phyloP scores from a whole-genome alignment of 1,140 invertebrate genomes.

The Drosophila biarmipes region DNA sequence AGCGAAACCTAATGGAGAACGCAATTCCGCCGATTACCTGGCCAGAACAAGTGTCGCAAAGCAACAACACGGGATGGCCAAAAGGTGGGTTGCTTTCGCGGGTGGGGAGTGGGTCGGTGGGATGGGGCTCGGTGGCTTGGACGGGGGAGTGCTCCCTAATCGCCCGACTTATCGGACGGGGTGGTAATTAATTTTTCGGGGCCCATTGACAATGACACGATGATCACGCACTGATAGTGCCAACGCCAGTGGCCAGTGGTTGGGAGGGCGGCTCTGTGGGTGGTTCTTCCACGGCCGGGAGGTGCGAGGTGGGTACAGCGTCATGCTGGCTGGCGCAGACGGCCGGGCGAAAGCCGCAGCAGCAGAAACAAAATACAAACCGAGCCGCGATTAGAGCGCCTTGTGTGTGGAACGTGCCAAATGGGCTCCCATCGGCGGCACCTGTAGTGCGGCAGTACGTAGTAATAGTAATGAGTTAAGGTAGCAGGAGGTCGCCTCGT shows the following conservation, averaged over 20 bases:
- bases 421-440: conserved; percentile 24
- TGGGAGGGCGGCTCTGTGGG: neutral
- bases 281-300: neutral
- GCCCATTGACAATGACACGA: conserved; percentile 59
- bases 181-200: conserved; percentile 62
- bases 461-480: neutral
- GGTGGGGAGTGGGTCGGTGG: neutral
- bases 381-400: conserved; percentile 8
- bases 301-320: conserved; percentile 23
- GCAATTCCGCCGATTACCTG: conserved; percentile 40
- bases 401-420: conserved; percentile 44
- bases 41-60: conserved; percentile 28
- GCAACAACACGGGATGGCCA: conserved; percentile 18
- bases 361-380: neutral
- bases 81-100: neutral
- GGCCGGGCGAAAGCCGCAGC: neutral
- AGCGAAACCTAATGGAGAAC: conserved; percentile 24
- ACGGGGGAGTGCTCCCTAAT: conserved; percentile 27
- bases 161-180: conserved; percentile 55
- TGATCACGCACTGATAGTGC: conserved; percentile 72
- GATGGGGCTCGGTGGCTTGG: neutral
- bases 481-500: conserved; percentile 13
- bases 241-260: conserved; percentile 22
- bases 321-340: conserved; percentile 35
- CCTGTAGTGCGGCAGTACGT: neutral